Conservation (phyloP, 2,888 invertebrate species). For the Sicus ferrugineus region DNA sequence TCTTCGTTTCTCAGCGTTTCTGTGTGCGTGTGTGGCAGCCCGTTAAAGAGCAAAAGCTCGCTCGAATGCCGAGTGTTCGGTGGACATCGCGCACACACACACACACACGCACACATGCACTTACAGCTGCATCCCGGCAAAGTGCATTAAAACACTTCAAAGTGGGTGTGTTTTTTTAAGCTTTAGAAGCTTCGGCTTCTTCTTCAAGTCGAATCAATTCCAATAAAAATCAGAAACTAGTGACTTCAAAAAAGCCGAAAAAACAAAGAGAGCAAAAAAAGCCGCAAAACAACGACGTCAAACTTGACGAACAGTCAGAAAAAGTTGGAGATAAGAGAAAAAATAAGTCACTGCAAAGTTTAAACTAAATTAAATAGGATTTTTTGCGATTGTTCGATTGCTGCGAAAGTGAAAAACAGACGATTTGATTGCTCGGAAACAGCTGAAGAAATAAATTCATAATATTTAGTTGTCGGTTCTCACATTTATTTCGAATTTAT, state of each 20-base stretch:
- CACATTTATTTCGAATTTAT: constrained; percentile 5
- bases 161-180: constrained; percentile 24
- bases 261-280: too few relatives aligned
- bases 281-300: too few relatives aligned
- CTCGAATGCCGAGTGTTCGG: constrained; percentile 17
- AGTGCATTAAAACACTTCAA: not conserved
- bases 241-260: not conserved
- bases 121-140: constrained; percentile 20
- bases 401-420: too few relatives aligned
- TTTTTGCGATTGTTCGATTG: too few relatives aligned
- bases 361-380: too few relatives aligned
- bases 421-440: not conserved
- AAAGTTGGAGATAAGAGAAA: too few relatives aligned
- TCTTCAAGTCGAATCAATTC: not conserved
- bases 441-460: not conserved
- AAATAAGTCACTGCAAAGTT: too few relatives aligned
- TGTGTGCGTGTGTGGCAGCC: constrained; percentile 10
- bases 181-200: not conserved
- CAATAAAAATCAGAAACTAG: not conserved
- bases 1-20: too few relatives aligned
- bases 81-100: constrained; percentile 1
- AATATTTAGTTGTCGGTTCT: not conserved
- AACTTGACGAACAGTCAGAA: too few relatives aligned
- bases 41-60: constrained; percentile 23
- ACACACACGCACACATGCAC: constrained; percentile 5